Evolutionary conservation across 2,797 vertebrate species (phyloP), one percentile per base, ranked within the genome.

Genomic region (Macroramphosus scolopax): DNA sequence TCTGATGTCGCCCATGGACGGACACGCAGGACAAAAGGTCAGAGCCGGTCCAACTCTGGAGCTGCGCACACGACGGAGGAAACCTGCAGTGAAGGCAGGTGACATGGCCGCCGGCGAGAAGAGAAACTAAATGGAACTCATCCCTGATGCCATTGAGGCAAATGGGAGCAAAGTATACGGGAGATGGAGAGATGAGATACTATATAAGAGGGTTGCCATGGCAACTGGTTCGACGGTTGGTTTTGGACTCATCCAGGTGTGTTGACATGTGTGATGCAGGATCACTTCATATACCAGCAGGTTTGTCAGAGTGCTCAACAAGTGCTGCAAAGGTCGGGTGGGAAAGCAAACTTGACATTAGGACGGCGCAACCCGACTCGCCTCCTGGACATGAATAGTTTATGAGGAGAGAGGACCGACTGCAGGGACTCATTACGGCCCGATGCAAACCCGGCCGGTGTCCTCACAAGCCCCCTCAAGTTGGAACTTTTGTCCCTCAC

Each of bases 361-460:
- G 46, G 36, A 40, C 37, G 28, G 61, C 61, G 26, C 51, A 46
- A 16, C 49, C 39, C 42, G 62, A 68, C 57, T 31, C 17, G 56
- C 71, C 63, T 68, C 43, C 43, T 41, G 43, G 16, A 12, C 41
- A 68, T 78, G 68, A 66, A 80, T 82, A 18, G 75, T 75, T 71
- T 24, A 82, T 69, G 51, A 56, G 45, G 20, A 6, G 31, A 56
- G 28, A 1, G 17, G n/a, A n/a, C n/a, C 39, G 38, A 32, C 63
- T 18, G 11, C 26, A 33, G 65, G 52, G 76, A 71, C 69, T 77
- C 59, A 65, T 80, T 66, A 78, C 40, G 37, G 53, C 56, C 58
- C 63, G 66, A 74, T 51, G 51, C 54, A 67, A 68, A 71, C 63
- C 70, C 72, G 76, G 68, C 76, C 38, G 2, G 36, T 9, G 1